Evolutionary conservation across 2,888 invertebrate genomes (phyloP).

Genomic region (Drosophila planitibia): DNA sequence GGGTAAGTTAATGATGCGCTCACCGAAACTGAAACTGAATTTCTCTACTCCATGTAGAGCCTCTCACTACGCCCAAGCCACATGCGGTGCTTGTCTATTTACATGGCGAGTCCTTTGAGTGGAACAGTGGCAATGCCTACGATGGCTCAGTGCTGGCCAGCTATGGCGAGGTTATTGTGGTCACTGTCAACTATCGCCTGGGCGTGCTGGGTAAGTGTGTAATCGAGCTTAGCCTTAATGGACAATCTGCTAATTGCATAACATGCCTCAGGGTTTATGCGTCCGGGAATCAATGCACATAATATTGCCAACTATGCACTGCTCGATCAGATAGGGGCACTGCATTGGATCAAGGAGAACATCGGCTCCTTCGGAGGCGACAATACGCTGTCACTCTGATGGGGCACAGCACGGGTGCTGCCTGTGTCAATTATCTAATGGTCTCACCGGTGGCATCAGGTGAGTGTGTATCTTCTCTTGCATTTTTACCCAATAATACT

Average conservation of each 20-base stretch:
- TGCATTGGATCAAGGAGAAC: conserved; percentile 98
- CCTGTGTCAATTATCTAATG: conserved; percentile 96
- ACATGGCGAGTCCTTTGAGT: conserved; percentile 98
- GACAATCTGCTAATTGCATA: conserved; percentile 7
- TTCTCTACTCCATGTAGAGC: conserved; percentile 43
- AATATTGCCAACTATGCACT: conserved; percentile 96
- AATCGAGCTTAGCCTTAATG: conserved; percentile 5
- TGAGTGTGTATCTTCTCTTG: conserved; percentile 62
- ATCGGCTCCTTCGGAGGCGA: conserved; percentile 96
- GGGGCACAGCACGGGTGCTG: conserved; percentile 98
- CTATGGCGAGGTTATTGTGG: conserved; percentile 94
- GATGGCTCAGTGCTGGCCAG: conserved; percentile 97
- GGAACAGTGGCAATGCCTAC: conserved; percentile 98
- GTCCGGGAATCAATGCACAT: conserved; percentile 90
- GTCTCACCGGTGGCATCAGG: conserved; percentile 94
- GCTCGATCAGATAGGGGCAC: conserved; percentile 96
- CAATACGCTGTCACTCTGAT: conserved; percentile 93
- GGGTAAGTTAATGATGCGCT: conserved; percentile 87
- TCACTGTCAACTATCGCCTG: conserved; percentile 93
- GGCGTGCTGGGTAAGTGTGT: conserved; percentile 90
- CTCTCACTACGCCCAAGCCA: conserved; percentile 86
- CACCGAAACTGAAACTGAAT: background rate
- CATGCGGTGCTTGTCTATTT: conserved; percentile 96
- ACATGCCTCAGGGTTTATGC: conserved; percentile 89
- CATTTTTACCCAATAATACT: background rate